These are phyloP conservation scores for Pogonomyrmex californicus DNA, from an alignment of 1,140 invertebrate genomes.

Conservation along the genomic window DNA sequence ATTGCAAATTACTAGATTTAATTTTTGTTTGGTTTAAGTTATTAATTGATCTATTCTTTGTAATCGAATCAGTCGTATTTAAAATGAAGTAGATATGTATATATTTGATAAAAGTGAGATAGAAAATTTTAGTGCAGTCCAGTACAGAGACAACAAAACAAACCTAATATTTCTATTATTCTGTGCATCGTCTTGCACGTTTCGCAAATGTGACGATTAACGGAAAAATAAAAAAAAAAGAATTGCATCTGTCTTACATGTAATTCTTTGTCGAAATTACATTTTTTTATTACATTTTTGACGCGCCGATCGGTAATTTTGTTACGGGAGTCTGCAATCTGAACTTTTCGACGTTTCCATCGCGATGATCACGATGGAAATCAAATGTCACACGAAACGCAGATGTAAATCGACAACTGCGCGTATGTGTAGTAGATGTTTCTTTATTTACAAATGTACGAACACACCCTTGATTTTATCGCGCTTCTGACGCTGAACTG, in stretches of 20 bases:
- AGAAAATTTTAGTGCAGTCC: too few relatives aligned
- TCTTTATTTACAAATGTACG: neutral
- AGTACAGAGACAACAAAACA: too few relatives aligned
- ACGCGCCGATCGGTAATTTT: neutral
- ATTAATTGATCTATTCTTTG: too few relatives aligned
- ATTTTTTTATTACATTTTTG: conserved; percentile 14
- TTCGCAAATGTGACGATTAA: neutral
- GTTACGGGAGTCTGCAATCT: neutral
- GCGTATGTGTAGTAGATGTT: neutral
- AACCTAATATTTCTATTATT: neutral
- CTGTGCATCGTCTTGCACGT: neutral
- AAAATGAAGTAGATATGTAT: too few relatives aligned
- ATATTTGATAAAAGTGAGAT: too few relatives aligned
- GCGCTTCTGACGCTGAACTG: neutral
- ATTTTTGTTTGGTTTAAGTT: too few relatives aligned
- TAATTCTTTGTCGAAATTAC: neutral
- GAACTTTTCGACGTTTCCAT: conserved; percentile 3
- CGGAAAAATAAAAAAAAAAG: neutral
- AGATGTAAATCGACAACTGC: neutral
- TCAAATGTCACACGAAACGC: neutral
- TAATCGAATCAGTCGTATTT: too few relatives aligned
- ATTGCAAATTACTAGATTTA: too few relatives aligned
- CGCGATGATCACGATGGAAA: conserved; percentile 6
- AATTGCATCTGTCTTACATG: neutral
- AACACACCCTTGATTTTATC: neutral